These are phyloP conservation scores for Brachyptera risi DNA, from an alignment of 2,888 invertebrate species.

Conservation along the genomic window DNA sequence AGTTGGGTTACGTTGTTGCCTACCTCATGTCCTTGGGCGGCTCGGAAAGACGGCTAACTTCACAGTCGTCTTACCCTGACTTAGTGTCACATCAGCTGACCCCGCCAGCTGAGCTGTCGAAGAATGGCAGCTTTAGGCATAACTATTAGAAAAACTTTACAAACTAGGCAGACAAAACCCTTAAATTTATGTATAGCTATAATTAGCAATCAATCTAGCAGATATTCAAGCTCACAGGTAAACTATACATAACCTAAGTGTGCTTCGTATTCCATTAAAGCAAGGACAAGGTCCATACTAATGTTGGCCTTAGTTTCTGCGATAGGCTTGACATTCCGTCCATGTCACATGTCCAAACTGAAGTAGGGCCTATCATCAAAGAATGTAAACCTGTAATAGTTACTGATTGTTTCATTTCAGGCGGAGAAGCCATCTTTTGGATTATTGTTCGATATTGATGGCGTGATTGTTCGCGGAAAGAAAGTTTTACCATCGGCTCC, in stretches of 20 bases:
- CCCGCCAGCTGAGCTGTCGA: too few species aligned
- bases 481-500: constrained; percentile 55
- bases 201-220: constrained; percentile 9
- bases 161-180: constrained; percentile 12
- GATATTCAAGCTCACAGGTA: constrained; percentile 18
- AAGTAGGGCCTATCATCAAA: not conserved
- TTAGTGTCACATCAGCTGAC: not conserved
- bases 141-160: constrained; percentile 8
- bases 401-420: not conserved
- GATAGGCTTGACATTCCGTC: not conserved
- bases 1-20: too few species aligned
- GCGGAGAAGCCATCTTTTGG: constrained; percentile 49
- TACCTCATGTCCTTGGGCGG: too few species aligned
- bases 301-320: not conserved
- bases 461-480: constrained; percentile 59
- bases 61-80: too few species aligned
- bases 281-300: not conserved
- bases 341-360: not conserved
- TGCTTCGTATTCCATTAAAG: not conserved
- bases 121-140: constrained; percentile 21
- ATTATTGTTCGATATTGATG: constrained; percentile 64
- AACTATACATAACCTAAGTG: not conserved
- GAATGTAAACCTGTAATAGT: not conserved
- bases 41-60: too few species aligned
- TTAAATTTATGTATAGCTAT: constrained; percentile 20